Evolutionary conservation across 2,888 invertebrate species (phyloP).

Genomic region (Megastigmus dorsalis): DNA sequence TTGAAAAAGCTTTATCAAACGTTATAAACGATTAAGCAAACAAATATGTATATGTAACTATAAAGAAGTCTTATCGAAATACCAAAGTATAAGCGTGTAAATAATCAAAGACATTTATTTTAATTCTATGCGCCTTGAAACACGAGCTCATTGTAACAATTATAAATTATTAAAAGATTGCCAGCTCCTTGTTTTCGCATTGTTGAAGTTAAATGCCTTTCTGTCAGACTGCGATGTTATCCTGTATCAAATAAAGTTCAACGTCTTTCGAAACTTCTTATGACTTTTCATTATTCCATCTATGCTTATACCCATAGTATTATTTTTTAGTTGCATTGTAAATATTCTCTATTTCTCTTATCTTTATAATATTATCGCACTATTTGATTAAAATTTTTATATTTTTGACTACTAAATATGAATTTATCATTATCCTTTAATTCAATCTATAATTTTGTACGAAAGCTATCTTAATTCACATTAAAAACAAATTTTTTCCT

Average conservation of each 20-base stretch:
- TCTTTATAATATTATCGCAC: not conserved
- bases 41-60: conserved; percentile 46
- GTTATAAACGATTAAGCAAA: conserved; percentile 52
- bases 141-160: conserved; percentile 63
- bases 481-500: too few relatives aligned
- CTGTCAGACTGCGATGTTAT: conserved; percentile 63
- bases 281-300: too few relatives aligned
- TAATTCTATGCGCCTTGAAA: conserved; percentile 59
- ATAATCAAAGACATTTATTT: conserved; percentile 65
- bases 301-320: too few relatives aligned
- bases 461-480: too few relatives aligned
- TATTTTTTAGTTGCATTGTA: too few relatives aligned
- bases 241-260: conserved; percentile 68
- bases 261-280: conserved; percentile 63
- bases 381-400: too few relatives aligned
- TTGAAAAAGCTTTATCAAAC: conserved; percentile 64
- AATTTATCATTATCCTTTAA: too few relatives aligned
- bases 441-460: not conserved
- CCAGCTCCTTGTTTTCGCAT: conserved; percentile 58
- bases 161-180: conserved; percentile 61
- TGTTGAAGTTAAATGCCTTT: conserved; percentile 59
- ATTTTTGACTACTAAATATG: too few relatives aligned
- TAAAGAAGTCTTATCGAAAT: conserved; percentile 55
- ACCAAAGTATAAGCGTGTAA: conserved; percentile 64
- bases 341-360: not conserved